Evolutionary conservation across 2,888 invertebrate species (phyloP).

Genomic region (Plagodis pulveraria): DNA sequence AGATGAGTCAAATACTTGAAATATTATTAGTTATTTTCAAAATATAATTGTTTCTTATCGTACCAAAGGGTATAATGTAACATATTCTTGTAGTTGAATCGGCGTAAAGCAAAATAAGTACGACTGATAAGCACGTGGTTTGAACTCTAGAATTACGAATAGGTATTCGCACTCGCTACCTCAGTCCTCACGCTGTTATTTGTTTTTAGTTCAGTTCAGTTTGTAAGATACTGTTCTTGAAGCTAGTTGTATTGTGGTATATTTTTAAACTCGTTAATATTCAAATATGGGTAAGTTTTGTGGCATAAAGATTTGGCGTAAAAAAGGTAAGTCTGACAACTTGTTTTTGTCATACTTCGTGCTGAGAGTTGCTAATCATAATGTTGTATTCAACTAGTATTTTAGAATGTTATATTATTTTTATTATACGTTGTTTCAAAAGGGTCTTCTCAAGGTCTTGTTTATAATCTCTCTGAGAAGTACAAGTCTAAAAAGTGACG

Average conservation of each 20-base stretch:
- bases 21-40: too few relatives aligned
- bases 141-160: conserved; percentile 51
- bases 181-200: conserved; percentile 34
- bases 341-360: conserved; percentile 16
- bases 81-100: conserved; percentile 12
- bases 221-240: conserved; percentile 65
- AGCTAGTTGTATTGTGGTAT: conserved; percentile 61
- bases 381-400: too few relatives aligned
- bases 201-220: conserved; percentile 74
- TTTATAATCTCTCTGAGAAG: conserved; percentile 7
- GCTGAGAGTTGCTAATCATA: too few relatives aligned
- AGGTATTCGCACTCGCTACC: conserved; percentile 52
- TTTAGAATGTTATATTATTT: too few relatives aligned
- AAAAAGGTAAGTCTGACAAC: conserved; percentile 57
- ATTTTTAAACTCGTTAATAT: conserved; percentile 42
- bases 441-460: too few relatives aligned
- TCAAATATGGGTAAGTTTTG: conserved; percentile 56
- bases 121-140: conserved; percentile 72
- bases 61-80: not conserved
- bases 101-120: conserved; percentile 32
- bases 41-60: conserved; percentile 1
- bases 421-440: too few relatives aligned
- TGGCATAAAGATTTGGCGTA: conserved; percentile 61
- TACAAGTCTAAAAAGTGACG: not conserved
- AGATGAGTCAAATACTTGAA: too few relatives aligned